Conservation (phyloP, 2,113 vertebrate genomes). For the Globicephala melas region DNA sequence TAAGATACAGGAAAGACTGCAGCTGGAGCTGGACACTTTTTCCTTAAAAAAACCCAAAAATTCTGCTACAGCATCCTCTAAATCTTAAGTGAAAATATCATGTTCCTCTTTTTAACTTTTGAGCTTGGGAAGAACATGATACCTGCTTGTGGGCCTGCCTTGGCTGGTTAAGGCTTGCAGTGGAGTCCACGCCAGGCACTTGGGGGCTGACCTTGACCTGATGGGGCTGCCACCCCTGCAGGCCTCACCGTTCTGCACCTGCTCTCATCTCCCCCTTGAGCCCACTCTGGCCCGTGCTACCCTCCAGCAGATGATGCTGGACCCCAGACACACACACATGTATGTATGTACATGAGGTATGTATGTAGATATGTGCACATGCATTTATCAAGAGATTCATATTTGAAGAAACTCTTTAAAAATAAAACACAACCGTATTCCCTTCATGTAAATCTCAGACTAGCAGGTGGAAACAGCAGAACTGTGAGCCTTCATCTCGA, state of each 20-base stretch:
- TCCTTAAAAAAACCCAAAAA: neutral
- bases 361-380: neutral
- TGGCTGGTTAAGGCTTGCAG: rapidly evolving
- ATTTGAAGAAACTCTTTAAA: neutral
- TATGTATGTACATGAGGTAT: rapidly evolving
- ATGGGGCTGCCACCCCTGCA: rapidly evolving
- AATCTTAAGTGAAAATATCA: neutral
- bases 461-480: rapidly evolving
- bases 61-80: neutral
- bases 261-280: neutral
- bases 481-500: rapidly evolving
- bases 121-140: neutral
- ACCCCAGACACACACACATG: neutral
- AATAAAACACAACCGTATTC: too few relatives aligned
- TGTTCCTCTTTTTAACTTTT: neutral
- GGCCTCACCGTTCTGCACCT: neutral
- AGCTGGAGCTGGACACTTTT: neutral
- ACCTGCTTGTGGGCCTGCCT: rapidly evolving
- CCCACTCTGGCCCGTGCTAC: neutral
- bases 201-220: neutral
- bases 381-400: neutral
- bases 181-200: rapidly evolving
- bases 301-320: neutral
- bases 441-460: neutral
- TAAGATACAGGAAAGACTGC: neutral